phyloP scores from a whole-genome alignment of 2,797 vertebrate species.

The Pagetopsis macropterus region DNA sequence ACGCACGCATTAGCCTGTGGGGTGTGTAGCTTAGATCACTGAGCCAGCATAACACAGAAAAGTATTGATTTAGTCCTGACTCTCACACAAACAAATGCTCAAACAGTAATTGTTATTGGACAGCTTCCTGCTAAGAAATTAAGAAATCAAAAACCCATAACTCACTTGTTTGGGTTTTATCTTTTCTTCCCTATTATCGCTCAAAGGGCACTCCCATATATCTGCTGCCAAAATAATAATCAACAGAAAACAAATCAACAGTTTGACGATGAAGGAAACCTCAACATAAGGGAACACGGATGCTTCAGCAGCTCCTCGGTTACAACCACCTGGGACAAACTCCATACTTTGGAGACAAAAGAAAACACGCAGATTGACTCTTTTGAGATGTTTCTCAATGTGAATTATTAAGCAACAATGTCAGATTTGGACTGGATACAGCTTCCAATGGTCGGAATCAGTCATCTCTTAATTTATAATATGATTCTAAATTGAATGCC shows the following conservation, averaged over 20 bases:
- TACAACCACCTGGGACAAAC: not conserved
- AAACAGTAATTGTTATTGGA: not conserved
- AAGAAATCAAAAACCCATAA: not conserved
- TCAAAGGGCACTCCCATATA: not conserved
- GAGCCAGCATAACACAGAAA: not conserved
- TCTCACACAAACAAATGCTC: not conserved
- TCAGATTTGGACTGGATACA: too few species aligned
- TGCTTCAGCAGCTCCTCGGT: not conserved
- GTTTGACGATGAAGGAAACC: not conserved
- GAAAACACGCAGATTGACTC: not conserved
- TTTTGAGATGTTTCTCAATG: not conserved
- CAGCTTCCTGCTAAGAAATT: not conserved
- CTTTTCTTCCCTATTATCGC: too few species aligned
- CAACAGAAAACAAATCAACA: not conserved
- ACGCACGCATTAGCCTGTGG: not conserved
- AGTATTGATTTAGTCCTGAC: not conserved
- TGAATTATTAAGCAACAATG: not conserved
- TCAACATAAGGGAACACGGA: not conserved
- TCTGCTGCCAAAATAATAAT: not conserved
- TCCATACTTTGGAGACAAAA: not conserved
- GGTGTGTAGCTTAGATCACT: not conserved
- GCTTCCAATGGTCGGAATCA: not conserved
- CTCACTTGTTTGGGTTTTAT: too few species aligned
- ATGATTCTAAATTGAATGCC: not conserved
- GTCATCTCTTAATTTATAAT: too few species aligned